Evolutionary conservation across 2,797 vertebrate species (phyloP), one percentile per base, ranked within the genome.

Genomic region (Xyrichtys novacula): DNA sequence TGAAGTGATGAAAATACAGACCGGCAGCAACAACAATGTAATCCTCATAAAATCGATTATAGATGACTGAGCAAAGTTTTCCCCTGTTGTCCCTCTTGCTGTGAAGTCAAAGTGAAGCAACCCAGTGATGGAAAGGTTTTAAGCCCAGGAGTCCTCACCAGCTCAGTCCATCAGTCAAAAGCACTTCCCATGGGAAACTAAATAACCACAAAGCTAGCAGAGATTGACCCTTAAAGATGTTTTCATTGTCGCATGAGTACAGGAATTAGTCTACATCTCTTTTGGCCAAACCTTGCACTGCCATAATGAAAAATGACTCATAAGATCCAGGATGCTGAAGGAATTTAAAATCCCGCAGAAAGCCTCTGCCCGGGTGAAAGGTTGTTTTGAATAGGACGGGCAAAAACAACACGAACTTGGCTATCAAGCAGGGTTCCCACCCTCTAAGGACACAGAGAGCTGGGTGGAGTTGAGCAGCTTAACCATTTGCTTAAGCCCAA

Each of bases 361-460:
- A 57, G 71, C 16, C 56, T 71, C 23, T 55, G 74, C 6, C 34
- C 6, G 2, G 71, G 69, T 84, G 75, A 86, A 84, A 83, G 81
- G 60, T 81, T 85, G 79, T 69, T 84, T 47, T 58, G 7, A 77
- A 68, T 42, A 26, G 64, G 71, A 67, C 72, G 69, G 43, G 62
- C 49, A 75, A 91, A 88, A 25, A 90, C 76, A 92, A 88, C 86
- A 90, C 55, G 46, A 84, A 61, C 69, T 70, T 74, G 84, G 80
- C 85, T 60, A 46, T 65, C n/a, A 44, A 43, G 34, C 6, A 57
- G 31, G 53, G 86, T 88, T 91, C 86, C 93, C 93, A 91, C 93
- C 93, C 93, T 91, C 62, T 85, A 90, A 89, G 61, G 87, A 90
- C 48, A 93, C 85, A 90, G 71, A 89, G 26, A 57, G 17, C 50